These are phyloP conservation scores for Imbricaverruca yamaguchii DNA, from an alignment of 2,888 invertebrate species.

Conservation along the genomic window DNA sequence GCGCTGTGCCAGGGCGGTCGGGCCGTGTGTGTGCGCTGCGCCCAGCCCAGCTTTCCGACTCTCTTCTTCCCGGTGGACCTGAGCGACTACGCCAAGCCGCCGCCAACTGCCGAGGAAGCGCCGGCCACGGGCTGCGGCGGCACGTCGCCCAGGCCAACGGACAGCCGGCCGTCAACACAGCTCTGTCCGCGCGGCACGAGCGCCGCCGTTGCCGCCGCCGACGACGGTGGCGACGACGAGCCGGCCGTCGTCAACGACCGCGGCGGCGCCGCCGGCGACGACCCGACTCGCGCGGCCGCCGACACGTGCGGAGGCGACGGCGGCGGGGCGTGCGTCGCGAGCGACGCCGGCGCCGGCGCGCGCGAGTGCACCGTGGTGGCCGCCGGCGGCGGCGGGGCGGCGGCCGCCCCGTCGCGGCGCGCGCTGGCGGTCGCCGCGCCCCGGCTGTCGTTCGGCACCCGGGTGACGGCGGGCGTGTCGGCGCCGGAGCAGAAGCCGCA, in stretches of 20 bases:
- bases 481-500: too few species aligned
- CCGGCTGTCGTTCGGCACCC: neutral
- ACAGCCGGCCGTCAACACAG: neutral
- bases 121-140: neutral
- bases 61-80: conserved; percentile 12
- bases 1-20: neutral
- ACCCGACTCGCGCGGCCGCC: too few species aligned
- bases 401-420: neutral
- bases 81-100: neutral
- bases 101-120: neutral
- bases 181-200: neutral
- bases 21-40: neutral
- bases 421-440: neutral
- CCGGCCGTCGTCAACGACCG: too few species aligned
- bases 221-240: too few species aligned
- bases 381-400: neutral
- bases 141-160: neutral
- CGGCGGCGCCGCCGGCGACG: too few species aligned
- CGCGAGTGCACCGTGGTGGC: too few species aligned
- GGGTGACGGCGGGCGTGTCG: too few species aligned
- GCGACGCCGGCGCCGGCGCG: too few species aligned
- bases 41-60: neutral
- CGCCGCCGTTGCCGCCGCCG: neutral
- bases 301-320: too few species aligned
- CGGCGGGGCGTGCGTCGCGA: too few species aligned